Evolutionary conservation across 2,797 vertebrate genomes (phyloP), one percentile per base, ranked within the genome.

Genomic region (Acipenser transmontanus): DNA sequence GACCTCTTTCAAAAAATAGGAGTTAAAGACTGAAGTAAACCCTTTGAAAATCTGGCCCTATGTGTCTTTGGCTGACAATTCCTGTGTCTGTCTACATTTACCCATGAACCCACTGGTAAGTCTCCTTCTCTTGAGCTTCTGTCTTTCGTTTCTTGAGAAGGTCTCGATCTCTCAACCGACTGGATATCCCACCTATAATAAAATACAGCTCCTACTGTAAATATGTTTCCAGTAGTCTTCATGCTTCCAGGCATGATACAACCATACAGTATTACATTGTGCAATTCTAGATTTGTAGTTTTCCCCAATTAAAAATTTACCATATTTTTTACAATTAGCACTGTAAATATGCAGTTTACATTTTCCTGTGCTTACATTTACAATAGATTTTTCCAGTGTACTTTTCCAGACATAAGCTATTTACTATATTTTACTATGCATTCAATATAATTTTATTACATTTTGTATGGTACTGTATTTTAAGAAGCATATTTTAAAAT

Each of bases 101-200:
- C 94, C 92, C 89, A 64, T 85, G 78, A 80, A 92, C 78, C 93
- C 93, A 95, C 79, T 93, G 90, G 72, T 83, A 72, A 64, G 84
- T 91, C 17, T 93, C 87, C 82, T 92, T 95, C 70, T 93, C 89
- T 52, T 91, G 83, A 1, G 87, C 90, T 84, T 97, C 94, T 0
- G 88, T 92, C 80, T 84, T 97, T 78, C 91, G 95, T 80, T 94
- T 97, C 71, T 80, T 91, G 70, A 98, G 91, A 66, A 93, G 76
- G 50, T 93, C 88, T 74, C 97, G 91, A 81, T 97, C 94, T 74
- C 96, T 85, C 79, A 99, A 70, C 66, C 85, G 81, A 10, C 17
- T 76, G 2, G 76, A 82, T 72, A 88, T 91, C 74, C 82, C 87
- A 71, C 83, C 84, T 98, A 72, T 51, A 73, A 81, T 68, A 82